Base-by-base conservation (phyloP, 2,888 invertebrate genomes). In the Tryphoninae sp. region DNA sequence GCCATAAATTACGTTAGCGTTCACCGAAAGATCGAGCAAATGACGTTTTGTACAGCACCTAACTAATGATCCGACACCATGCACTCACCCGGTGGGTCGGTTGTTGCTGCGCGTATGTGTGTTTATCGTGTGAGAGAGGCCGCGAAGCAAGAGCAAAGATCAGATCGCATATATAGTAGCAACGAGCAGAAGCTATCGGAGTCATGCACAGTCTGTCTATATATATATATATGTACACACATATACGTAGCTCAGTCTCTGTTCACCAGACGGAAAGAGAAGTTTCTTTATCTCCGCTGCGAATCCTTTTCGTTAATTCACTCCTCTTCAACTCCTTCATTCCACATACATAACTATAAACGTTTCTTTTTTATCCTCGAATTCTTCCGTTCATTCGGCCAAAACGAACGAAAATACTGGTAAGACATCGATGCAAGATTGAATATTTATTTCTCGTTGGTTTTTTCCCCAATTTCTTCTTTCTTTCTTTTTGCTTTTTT, bases 31-130 rank as follows among this genome's bases (percentile, higher is more conserved):
- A 77, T 77, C 67, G 67, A 59, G 61, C 45, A 45, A 42, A 59
- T 16, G 67, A 81, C 61, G 72, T 73, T 72, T 68, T 49, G 72
- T 72, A 61, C 53, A 23, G 61, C 26, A 62, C 67, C 77, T 62
- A 69, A 81, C 78, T 78, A 76, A 81, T 81, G 81, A 78, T 64
- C 77, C 68, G 68, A 81, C 81, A 78, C 77, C 64, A 33, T 81
- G 78, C 73, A 69, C 73, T 68, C 53, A 42, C 33, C 40, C 40
- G 26, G 16, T 22, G 13, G 49, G 42, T 1, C 16, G 9, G 45
- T 61, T 22, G 59, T 76, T 53, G 13, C 8, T 49, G 55, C n/a
- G 45, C 9, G 26, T 53, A 33, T 26, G 33, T 55, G 55, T 55
- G 45, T 45, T 9, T 13, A 6, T 49, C 22, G 53, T 11, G 19